Base-by-base conservation (phyloP, 2,888 invertebrate genomes). In the Microctonus aethiopoides region DNA sequence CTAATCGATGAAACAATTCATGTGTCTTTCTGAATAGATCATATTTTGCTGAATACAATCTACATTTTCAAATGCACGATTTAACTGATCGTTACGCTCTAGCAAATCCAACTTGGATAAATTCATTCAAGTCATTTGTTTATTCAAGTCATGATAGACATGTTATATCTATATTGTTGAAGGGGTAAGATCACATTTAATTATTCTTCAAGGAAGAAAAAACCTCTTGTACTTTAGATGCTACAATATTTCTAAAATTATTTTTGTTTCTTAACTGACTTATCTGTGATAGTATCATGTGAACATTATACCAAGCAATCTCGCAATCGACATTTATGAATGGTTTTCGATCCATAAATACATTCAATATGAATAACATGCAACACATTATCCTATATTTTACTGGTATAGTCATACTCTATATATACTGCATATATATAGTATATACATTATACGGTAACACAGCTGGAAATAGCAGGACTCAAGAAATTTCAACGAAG, bases 281-380 rank as follows among this genome's bases (percentile, higher is more conserved):
- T 16, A 51, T 72, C 13, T 67, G 68, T 54, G 64, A 72, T 71
- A 74, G 59, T 76, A 75, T 75, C 75, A 73, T 76, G 76, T 73
- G 72, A 79, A 77, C 69, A 65, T 70, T 76, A 75, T 70, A 72
- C 77, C 75, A 80, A 77, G 77, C 75, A 78, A 80, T 80, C 78
- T 83, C 82, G 81, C 80, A 82, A 81, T 84, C 81, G 83, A 85
- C 82, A 83, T 83, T 79, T 78, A 84, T 82, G 78, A 80, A 81
- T 84, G 84, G 83, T 84, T 84, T 83, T 81, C 76, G 84, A 84
- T 84, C 83, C 81, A 78, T 83, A 81, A 85, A 86, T 85, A 86
- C 86, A 83, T 83, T 85, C 82, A 84, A 86, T 83, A 83, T 83
- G 82, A 86, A 85, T 84, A 86, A 86, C 85, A 86, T 85, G 83